phyloP scores from a whole-genome alignment of 2,888 invertebrate genomes.

The Leptinotarsa tumamoca region DNA sequence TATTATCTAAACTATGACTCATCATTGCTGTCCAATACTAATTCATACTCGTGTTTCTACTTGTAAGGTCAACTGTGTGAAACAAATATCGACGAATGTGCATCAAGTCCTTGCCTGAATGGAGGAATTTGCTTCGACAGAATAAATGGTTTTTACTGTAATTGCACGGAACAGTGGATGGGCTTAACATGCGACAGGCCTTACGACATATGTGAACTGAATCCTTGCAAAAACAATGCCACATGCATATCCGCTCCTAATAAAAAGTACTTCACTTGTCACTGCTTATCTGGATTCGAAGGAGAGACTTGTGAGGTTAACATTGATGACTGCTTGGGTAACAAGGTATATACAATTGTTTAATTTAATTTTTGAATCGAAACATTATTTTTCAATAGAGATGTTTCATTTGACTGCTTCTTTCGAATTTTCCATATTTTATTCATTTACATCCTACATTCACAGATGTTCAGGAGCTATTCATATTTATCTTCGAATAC shows the following conservation, averaged over 20 bases:
- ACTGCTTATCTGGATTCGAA: slow-evolving; percentile 75
- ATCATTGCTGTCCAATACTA: too few species aligned
- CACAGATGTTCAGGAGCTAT: too few species aligned
- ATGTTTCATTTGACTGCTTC: too few species aligned
- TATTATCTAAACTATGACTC: too few species aligned
- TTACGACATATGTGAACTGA: slow-evolving; percentile 70
- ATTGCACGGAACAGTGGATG: slow-evolving; percentile 71
- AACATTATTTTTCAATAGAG: too few species aligned
- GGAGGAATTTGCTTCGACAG: slow-evolving; percentile 70
- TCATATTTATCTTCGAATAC: too few species aligned
- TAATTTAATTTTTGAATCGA: neutral
- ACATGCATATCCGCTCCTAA: slow-evolving; percentile 69
- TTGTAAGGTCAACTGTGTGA: slow-evolving; percentile 64
- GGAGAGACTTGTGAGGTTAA: slow-evolving; percentile 75
- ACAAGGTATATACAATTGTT: slow-evolving; percentile 49
- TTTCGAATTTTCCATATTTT: too few species aligned
- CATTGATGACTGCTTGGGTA: slow-evolving; percentile 75
- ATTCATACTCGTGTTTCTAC: neutral
- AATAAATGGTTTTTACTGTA: slow-evolving; percentile 69
- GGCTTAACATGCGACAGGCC: slow-evolving; percentile 71
- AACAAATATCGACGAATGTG: slow-evolving; percentile 68
- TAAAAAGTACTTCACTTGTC: slow-evolving; percentile 71
- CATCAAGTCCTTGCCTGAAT: slow-evolving; percentile 69
- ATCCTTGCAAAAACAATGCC: slow-evolving; percentile 75
- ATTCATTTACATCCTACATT: too few species aligned